Conservation (phyloP, 2,888 invertebrate genomes). For the Limenitis camilla region DNA sequence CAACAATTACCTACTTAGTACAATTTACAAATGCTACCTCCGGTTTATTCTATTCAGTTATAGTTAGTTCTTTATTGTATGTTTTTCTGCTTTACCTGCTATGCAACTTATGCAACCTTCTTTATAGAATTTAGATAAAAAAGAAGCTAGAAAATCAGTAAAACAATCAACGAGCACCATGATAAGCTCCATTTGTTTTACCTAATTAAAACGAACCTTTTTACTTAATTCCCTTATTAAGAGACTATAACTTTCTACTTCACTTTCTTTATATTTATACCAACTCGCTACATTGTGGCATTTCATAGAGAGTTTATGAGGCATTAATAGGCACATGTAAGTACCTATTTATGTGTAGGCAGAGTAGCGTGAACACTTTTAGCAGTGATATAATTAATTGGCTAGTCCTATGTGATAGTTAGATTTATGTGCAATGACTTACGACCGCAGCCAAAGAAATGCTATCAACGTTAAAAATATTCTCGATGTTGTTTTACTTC, state of each 20-base stretch:
- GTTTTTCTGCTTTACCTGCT: too few relatives aligned
- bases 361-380: conserved; percentile 34
- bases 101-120: too few relatives aligned
- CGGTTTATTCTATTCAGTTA: too few relatives aligned
- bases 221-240: too few relatives aligned
- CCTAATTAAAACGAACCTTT: too few relatives aligned
- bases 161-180: too few relatives aligned
- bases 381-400: conserved; percentile 31
- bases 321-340: conserved; percentile 30
- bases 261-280: conserved; percentile 17
- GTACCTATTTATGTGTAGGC: conserved; percentile 29
- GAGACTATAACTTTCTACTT: conserved; percentile 1
- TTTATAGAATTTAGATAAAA: too few relatives aligned
- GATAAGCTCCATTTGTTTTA: too few relatives aligned
- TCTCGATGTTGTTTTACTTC: conserved; percentile 2
- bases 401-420: conserved; percentile 26
- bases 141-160: too few relatives aligned
- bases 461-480: conserved; percentile 20
- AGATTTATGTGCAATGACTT: conserved; percentile 23
- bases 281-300: conserved; percentile 17
- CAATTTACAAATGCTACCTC: too few relatives aligned
- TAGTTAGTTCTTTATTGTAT: too few relatives aligned
- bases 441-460: conserved; percentile 21
- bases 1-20: too few relatives aligned
- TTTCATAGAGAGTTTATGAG: conserved; percentile 31